Evolutionary conservation across 1,140 invertebrate species (phyloP), one percentile per base, ranked within the genome.

Genomic region (Cyclina sinensis): DNA sequence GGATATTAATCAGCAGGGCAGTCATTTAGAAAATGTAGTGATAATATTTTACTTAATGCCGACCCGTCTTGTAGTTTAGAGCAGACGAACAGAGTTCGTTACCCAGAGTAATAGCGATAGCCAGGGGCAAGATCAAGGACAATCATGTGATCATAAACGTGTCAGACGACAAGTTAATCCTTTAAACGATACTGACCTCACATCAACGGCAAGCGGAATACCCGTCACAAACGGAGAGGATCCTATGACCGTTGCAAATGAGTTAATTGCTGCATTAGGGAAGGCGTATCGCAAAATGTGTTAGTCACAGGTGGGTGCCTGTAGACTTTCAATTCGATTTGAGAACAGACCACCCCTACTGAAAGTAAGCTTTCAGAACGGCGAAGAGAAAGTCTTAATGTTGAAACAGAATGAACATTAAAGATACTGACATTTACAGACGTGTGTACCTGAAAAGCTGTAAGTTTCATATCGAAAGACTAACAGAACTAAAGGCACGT

Each of bases 401-500:
- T 14, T 43, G 43, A 43, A 43, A 43, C 43, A 43, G 14, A 43
- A 43, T 43, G 43, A 43, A 43, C 14, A 4, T 43, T 4, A 43
- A 43, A 43, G 43, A 43, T 43, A 43, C 43, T 4, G 5, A 4
- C 43, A 43, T 4, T 43, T 43, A 43, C 43, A 43, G 14, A 43
- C 43, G 43, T 43, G 43, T 43, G 43, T 43, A 43, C 43, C 43
- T 43, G n/a, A 86, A 76, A 76, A 86, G 82, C 32, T 86, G 83
- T 37, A 89, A 89, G 51, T 86, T 83, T 24, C 43, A 79, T 32
- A 51, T 76, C 14, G 88, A 86, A 62, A 59, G 81, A 46, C 35
- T 81, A 24, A 81, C 86, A 35, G 82, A 89, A 80, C 54, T 78
- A n/a, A 88, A 88, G 21, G 80, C 81, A 18, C 35, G 73, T 24